Percentiles rank a stretch among this genome's conserved stretches.
These are phyloP conservation scores for Gallinago jamesoni DNA, from an alignment of 2,113 vertebrate genomes.

Conservation along the genomic window DNA sequence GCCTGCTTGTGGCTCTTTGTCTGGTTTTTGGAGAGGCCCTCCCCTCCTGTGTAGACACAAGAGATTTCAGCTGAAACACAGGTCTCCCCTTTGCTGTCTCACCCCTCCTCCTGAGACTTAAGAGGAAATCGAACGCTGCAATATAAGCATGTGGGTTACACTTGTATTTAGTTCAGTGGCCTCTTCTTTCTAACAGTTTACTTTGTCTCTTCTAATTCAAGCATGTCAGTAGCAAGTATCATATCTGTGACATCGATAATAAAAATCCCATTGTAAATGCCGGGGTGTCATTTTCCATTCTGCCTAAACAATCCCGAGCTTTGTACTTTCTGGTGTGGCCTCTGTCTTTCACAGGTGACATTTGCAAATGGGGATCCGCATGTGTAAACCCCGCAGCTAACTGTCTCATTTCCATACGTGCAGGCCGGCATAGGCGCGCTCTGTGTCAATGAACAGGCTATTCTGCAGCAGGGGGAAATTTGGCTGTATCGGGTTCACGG, in stretches of 20 bases:
- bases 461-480: background rate
- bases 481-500: background rate
- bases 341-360: constrained; percentile 62
- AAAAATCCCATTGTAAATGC: constrained; percentile 70
- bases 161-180: constrained; percentile 57
- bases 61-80: constrained; percentile 32
- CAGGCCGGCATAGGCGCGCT: background rate
- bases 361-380: constrained; percentile 38
- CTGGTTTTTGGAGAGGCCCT: constrained; percentile 41
- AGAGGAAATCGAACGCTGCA: constrained; percentile 54
- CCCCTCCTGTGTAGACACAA: background rate
- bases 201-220: constrained; percentile 73
- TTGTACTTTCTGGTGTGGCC: constrained; percentile 57
- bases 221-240: constrained; percentile 67
- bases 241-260: constrained; percentile 65
- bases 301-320: constrained; percentile 64
- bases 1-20: background rate
- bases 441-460: background rate
- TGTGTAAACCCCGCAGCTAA: background rate
- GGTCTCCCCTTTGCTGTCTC: constrained; percentile 14
- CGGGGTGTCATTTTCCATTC: constrained; percentile 66
- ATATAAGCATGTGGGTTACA: constrained; percentile 41
- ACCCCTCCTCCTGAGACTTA: background rate
- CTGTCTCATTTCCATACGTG: background rate
- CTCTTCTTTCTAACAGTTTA: constrained; percentile 65